phyloP scores from a whole-genome alignment of 2,113 vertebrate species.

The Apteryx mantelli region DNA sequence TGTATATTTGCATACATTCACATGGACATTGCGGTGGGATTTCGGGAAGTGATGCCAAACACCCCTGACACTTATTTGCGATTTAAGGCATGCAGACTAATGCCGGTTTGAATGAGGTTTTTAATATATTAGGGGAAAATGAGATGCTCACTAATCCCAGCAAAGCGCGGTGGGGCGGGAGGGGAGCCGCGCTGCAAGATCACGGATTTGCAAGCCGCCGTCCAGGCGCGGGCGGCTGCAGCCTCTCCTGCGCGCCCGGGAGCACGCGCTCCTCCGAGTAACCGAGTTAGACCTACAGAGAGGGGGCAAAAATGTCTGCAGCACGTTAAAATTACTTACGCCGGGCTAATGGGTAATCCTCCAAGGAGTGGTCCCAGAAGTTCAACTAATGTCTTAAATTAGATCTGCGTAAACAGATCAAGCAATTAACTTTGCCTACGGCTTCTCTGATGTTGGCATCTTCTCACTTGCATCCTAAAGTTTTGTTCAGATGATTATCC shows the following conservation, averaged over 20 bases:
- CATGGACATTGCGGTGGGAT: not conserved
- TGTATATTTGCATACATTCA: not conserved
- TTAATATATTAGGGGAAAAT: not conserved
- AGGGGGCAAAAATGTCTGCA: conserved; percentile 27
- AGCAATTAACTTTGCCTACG: conserved; percentile 73
- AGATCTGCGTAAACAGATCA: conserved; percentile 71
- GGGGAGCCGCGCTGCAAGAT: not conserved
- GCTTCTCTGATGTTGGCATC: conserved; percentile 54
- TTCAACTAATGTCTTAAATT: conserved; percentile 71
- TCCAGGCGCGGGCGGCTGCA: not conserved
- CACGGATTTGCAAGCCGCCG: not conserved
- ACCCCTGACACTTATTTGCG: too few relatives aligned
- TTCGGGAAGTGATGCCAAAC: not conserved
- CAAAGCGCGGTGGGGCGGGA: not conserved
- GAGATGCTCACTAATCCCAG: not conserved
- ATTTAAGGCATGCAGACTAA: too few relatives aligned
- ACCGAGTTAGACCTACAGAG: not conserved
- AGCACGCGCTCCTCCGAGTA: not conserved
- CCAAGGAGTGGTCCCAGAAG: conserved; percentile 61
- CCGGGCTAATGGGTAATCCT: conserved; percentile 56
- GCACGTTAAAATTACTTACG: conserved; percentile 33
- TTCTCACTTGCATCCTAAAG: conserved; percentile 68
- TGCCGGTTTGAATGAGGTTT: not conserved
- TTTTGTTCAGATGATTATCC: conserved; percentile 66
- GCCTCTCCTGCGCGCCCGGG: not conserved